Evolutionary conservation across 2,113 vertebrate species (phyloP), one percentile per base, ranked within the genome.

Genomic region (Puma concolor): DNA sequence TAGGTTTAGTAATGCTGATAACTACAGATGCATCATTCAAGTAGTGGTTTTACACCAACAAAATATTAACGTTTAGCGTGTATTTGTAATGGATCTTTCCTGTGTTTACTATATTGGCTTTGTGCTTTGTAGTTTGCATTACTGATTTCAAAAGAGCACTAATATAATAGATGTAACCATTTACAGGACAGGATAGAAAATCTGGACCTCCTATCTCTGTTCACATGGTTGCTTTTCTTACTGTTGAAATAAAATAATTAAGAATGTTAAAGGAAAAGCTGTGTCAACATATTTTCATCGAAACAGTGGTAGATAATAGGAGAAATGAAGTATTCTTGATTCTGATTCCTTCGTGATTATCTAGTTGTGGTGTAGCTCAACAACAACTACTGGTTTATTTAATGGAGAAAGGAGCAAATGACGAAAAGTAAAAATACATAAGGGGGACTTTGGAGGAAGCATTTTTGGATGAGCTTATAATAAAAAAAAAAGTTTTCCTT

Each of bases 1-100:
- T 95, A 85, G 67, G 33, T 63, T 97, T 97, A 91, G 54, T 83
- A 96, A 57, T 97, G 44, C 36, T 95, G 74, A 64, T 88, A 95
- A 93, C 64, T 94, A 36, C 21, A 94, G 84, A 91, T 91, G n/a
- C 36, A 0, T 77, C 79, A 91, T 95, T 97, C 57, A 90, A 92
- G 31, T 83, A 82, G 82, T 96, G 36, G 54, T 96, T 95, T 96
- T 93, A 95, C 72, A 90, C 50, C 52, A 79, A 96, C 86, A 88
- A 96, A 96, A 95, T 94, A 90, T 95, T 93, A 94, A 77, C 71
- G 41, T 81, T 94, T 23, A 85, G 29, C 50, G 92, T 94, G 48
- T 69, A 17, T 96, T 92, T 96, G 64, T 93, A 94, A 83, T 80
- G 64, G 14, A 83, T 92, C 67, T 88, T 96, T 81, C 88, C 71